phyloP scores from a whole-genome alignment of 2,113 vertebrate species.

The Rhadina sibilatrix region DNA sequence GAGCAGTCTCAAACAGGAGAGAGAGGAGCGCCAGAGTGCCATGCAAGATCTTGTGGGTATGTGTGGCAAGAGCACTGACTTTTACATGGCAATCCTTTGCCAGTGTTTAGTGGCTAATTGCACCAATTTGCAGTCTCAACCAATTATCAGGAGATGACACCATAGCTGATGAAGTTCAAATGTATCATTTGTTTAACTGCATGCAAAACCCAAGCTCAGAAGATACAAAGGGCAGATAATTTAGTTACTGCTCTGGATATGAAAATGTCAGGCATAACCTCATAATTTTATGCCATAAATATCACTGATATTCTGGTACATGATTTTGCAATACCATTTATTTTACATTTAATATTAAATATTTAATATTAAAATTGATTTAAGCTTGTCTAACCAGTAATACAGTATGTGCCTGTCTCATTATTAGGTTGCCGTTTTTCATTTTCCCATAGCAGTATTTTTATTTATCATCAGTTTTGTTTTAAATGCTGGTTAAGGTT shows the following conservation, averaged over 20 bases:
- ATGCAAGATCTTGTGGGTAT: background rate
- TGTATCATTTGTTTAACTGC: background rate
- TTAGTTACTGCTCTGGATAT: background rate
- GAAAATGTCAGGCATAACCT: background rate
- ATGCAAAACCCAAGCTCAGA: background rate
- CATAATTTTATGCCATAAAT: background rate
- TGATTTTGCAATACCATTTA: background rate
- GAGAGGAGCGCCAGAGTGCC: background rate
- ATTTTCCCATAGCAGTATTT: background rate
- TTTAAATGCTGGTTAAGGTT: background rate
- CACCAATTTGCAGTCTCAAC: background rate
- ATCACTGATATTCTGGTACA: background rate
- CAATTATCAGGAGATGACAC: background rate
- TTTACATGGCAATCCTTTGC: background rate
- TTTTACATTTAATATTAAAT: slow-evolving; percentile 5
- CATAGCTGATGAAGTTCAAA: background rate
- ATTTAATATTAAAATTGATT: slow-evolving; percentile 14
- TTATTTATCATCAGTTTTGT: background rate
- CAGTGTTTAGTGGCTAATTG: background rate
- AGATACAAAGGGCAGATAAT: background rate
- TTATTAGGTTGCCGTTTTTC: background rate
- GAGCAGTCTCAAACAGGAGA: background rate
- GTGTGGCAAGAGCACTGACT: background rate
- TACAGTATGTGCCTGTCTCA: background rate
- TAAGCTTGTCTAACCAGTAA: background rate